Conservation (phyloP, 2,797 vertebrate genomes). For the Phataginus tricuspis region DNA sequence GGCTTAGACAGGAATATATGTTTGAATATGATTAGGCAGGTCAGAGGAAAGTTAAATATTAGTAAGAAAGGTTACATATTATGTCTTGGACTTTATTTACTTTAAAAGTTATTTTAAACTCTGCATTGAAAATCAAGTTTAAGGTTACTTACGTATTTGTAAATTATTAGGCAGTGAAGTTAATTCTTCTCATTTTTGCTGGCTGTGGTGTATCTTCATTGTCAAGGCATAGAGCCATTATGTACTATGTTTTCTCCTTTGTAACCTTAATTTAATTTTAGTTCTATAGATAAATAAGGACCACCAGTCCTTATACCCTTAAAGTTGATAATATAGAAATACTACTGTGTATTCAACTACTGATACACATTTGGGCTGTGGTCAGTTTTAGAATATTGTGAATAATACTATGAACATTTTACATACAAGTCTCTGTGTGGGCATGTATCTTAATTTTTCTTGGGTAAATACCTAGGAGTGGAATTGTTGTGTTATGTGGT, state of each 20-base stretch:
- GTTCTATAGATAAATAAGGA: constrained; percentile 21
- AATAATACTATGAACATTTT: neutral
- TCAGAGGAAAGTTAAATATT: neutral
- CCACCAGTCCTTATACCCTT: neutral
- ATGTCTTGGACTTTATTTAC: neutral
- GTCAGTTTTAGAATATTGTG: constrained; percentile 25
- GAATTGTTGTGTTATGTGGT: neutral
- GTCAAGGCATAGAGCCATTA: neutral
- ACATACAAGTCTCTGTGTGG: neutral
- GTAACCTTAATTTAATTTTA: constrained; percentile 33
- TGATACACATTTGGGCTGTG: neutral
- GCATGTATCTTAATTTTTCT: neutral
- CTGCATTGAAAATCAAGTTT: neutral
- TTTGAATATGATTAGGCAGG: constrained; percentile 27
- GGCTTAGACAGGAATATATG: neutral
- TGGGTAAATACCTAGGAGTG: neutral
- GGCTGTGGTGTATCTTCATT: neutral
- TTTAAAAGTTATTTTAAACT: constrained; percentile 4
- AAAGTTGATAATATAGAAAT: neutral
- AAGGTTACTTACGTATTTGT: constrained; percentile 11
- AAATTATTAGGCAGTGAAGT: neutral
- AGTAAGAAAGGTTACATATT: constrained; percentile 9
- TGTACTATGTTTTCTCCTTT: neutral
- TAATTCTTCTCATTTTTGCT: constrained; percentile 14
- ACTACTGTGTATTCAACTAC: neutral